Evolutionary conservation across 2,888 invertebrate species (phyloP).

Genomic region (Chrysolina haemoptera): DNA sequence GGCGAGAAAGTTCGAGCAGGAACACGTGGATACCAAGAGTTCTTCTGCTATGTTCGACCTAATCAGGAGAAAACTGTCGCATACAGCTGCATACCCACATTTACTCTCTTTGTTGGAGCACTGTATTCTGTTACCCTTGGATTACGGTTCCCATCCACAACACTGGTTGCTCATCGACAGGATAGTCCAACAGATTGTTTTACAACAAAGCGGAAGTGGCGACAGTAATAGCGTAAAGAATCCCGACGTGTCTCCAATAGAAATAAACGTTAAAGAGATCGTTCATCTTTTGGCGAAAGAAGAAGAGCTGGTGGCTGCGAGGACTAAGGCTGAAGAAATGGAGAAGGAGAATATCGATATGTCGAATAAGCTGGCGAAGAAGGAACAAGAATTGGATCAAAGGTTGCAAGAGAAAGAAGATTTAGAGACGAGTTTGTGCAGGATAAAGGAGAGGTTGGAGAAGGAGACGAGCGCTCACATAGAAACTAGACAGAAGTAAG

Average conservation of each 20-base stretch:
- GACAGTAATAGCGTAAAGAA: constrained; percentile 71
- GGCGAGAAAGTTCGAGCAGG: constrained; percentile 90
- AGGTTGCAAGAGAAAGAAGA: constrained; percentile 94
- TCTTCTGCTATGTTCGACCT: constrained; percentile 94
- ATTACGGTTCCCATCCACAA: constrained; percentile 89
- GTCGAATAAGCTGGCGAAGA: constrained; percentile 88
- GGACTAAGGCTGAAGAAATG: constrained; percentile 88
- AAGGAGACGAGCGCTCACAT: constrained; percentile 90
- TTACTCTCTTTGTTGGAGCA: constrained; percentile 92
- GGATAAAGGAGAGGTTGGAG: constrained; percentile 89
- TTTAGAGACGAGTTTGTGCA: constrained; percentile 84
- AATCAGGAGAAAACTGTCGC: constrained; percentile 88
- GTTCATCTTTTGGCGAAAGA: constrained; percentile 93
- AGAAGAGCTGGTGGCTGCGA: constrained; percentile 90
- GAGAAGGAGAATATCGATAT: constrained; percentile 92
- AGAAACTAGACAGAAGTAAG: constrained; percentile 80
- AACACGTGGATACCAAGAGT: constrained; percentile 95
- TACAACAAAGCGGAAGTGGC: constrained; percentile 77
- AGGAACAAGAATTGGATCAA: constrained; percentile 93
- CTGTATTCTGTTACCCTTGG: constrained; percentile 87
- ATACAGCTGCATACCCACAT: constrained; percentile 95
- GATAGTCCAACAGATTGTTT: constrained; percentile 91
- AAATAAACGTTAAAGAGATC: constrained; percentile 92
- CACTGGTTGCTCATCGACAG: constrained; percentile 96
- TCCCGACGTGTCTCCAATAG: constrained; percentile 88